A percentile compares a stretch with the other conserved stretches of the same genome.
phyloP scores from a whole-genome alignment of 2,888 invertebrate species.

The Ariolimax columbianus region DNA sequence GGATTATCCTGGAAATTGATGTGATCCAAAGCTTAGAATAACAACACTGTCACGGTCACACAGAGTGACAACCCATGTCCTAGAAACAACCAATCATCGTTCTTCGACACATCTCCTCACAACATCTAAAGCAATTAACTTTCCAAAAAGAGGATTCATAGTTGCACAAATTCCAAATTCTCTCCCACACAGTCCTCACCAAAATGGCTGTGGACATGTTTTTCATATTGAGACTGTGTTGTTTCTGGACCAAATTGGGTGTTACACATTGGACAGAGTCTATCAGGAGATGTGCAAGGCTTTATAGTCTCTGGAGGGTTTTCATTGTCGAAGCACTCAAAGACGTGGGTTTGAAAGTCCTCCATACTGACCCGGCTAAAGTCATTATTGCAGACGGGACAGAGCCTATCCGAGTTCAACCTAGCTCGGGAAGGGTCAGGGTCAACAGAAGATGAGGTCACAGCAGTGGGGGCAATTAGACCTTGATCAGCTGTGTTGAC shows the following conservation, averaged over 20 bases:
- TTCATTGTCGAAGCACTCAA: conserved; percentile 68
- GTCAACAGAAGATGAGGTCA: conserved; percentile 11
- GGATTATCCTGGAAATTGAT: no score
- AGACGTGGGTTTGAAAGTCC: conserved; percentile 72
- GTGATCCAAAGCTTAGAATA: no score
- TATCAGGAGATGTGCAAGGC: conserved; percentile 51
- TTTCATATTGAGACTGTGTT: conserved; percentile 67
- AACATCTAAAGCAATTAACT: not conserved
- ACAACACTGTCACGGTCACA: no score
- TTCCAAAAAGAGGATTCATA: not conserved
- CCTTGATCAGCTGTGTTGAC: conserved; percentile 1
- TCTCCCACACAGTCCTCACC: conserved; percentile 59
- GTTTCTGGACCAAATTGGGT: conserved; percentile 59
- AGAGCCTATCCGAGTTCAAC: conserved; percentile 57
- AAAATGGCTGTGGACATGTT: conserved; percentile 71
- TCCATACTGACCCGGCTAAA: conserved; percentile 66
- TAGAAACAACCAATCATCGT: no score
- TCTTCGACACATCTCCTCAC: not conserved
- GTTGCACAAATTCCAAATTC: conserved; percentile 61
- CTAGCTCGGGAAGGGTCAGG: not conserved
- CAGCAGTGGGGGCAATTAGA: not conserved
- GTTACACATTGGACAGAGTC: conserved; percentile 71
- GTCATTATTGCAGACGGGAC: conserved; percentile 68
- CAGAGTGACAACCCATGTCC: no score
- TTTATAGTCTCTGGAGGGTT: conserved; percentile 56